Evolutionary conservation across 2,797 vertebrate genomes (phyloP), one percentile per base, ranked within the genome.

Genomic region (Xenopus petersii): DNA sequence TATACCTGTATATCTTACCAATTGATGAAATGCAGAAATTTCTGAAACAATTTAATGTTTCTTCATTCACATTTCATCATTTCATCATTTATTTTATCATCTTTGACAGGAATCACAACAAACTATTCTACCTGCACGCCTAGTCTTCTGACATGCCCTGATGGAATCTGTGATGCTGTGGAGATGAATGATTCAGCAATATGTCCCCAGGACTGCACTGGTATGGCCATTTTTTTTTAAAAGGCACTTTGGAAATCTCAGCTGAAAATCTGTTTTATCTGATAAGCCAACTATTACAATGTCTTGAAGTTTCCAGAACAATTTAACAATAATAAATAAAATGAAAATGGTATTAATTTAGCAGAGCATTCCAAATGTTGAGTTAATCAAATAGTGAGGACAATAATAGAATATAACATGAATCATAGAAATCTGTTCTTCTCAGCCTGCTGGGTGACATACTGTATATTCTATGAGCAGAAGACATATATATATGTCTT

Each of bases 101-200:
- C 11, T 0, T 24, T 69, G 9, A 70, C 87, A 99, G 98, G 93
- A 67, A 98, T 99, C 87, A 94, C 95, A 68, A 91, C 89, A 83
- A 94, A 95, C 76, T 99, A 98, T 84, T 98, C 97, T 0, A 99
- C 98, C 0, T 99, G 98, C 84, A 95, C 95, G 8, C 96, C 98
- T 0, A 95, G 93, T 85, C 91, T 94, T 81, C 89, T 84, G 77
- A 98, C 96, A 0, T 99, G 98, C 83, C 98, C 98, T 0, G 95
- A 99, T 47, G 93, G 94, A 26, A 84, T 87, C 80, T 99, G 97
- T 72, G 97, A 99, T 61, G 90, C 86, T 0, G 86, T 98, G 74
- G 97, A 99, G 86, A 93, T 82, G 81, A 95, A 71, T 86, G 89
- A 97, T 55, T 21, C 80, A 0, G 87, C 88, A 4, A 93, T 99